phyloP scores from a whole-genome alignment of 1,140 invertebrate genomes.

The Sitobion miscanthi region DNA sequence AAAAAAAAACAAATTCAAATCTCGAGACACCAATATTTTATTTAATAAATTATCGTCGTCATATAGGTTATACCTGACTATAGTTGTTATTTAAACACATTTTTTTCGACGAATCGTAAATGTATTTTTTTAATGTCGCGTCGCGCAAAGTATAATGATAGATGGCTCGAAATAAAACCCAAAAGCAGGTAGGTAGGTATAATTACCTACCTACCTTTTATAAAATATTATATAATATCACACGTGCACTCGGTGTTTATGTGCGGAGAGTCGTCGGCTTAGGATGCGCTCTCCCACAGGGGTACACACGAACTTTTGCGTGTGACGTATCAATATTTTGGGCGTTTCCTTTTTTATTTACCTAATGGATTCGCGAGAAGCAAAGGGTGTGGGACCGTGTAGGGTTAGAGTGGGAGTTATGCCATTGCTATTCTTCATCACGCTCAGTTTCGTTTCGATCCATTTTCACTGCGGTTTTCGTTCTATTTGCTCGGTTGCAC shows the following conservation, averaged over 20 bases:
- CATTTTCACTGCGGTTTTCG: conserved; percentile 1
- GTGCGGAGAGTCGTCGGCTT: neutral
- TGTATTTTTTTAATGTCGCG: neutral
- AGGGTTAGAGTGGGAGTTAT: neutral
- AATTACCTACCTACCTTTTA: neutral
- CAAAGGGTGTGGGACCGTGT: neutral
- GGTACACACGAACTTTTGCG: conserved; percentile 47
- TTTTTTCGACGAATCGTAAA: neutral
- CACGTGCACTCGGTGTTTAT: neutral
- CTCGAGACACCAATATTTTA: conserved; percentile 11
- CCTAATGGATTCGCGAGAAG: conserved; percentile 51
- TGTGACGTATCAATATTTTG: conserved; percentile 56
- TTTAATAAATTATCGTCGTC: neutral
- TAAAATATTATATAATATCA: neutral
- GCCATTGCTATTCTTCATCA: conserved; percentile 27
- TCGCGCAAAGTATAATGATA: neutral
- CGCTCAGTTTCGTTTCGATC: conserved; percentile 28
- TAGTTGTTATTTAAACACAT: too few relatives aligned
- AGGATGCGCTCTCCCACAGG: conserved; percentile 27
- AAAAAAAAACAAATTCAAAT: conserved; percentile 59
- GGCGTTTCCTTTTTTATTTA: conserved; percentile 54
- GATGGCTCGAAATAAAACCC: neutral
- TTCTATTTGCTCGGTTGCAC: conserved; percentile 14
- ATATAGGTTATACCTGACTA: too few relatives aligned
- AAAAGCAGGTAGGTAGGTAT: neutral